phyloP scores from a whole-genome alignment of 1,140 invertebrate species.

The Drosophila repletoides region DNA sequence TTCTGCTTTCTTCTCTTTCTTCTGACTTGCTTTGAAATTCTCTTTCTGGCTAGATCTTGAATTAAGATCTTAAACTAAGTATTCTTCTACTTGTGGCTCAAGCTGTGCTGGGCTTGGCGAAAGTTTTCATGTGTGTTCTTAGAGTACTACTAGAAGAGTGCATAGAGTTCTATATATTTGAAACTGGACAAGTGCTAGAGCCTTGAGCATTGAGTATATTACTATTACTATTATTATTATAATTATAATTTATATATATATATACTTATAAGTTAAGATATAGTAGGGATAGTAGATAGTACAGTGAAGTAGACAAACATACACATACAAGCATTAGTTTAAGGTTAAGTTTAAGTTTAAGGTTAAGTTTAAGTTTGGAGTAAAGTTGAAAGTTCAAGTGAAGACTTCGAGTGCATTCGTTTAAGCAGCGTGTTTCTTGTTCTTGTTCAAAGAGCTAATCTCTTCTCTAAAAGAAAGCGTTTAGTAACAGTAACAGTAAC shows the following conservation, averaged over 20 bases:
- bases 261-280: constrained; percentile 20
- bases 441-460: constrained; percentile 15
- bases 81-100: too few species aligned
- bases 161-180: constrained; percentile 20
- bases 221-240: constrained; percentile 6
- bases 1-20: constrained; percentile 32
- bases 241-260: constrained; percentile 19
- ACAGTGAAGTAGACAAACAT: constrained; percentile 38
- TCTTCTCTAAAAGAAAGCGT: constrained; percentile 31
- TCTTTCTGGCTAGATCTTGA: constrained; percentile 41
- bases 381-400: constrained; percentile 6
- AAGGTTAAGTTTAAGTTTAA: constrained; percentile 2
- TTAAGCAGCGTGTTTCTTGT: constrained; percentile 32
- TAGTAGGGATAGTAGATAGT: constrained; percentile 19
- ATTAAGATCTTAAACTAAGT: too few species aligned
- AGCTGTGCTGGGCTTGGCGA: constrained; percentile 15
- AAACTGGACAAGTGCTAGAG: constrained; percentile 24
- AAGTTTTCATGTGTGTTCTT: constrained; percentile 16
- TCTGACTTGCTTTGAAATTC: constrained; percentile 39
- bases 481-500: not conserved
- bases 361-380: constrained; percentile 9
- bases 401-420: constrained; percentile 31
- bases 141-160: constrained; percentile 35
- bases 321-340: constrained; percentile 46
- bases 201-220: too few species aligned